phyloP scores from a whole-genome alignment of 2,888 invertebrate genomes.

The Nephrotoma flavescens region DNA sequence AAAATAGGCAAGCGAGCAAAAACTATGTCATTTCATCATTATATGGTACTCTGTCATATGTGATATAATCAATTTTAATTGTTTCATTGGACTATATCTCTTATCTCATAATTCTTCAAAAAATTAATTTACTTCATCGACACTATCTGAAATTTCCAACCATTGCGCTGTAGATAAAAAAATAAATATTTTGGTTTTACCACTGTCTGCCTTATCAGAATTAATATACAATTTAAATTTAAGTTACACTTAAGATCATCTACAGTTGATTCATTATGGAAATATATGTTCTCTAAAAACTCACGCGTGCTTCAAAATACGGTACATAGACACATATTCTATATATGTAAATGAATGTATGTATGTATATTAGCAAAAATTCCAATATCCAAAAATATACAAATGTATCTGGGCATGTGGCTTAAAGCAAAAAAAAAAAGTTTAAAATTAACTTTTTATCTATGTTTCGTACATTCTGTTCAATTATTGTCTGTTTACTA shows the following conservation, averaged over 20 bases:
- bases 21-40: not conserved
- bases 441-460: not conserved
- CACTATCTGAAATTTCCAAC: not conserved
- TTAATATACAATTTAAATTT: not conserved
- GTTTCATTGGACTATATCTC: not conserved
- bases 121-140: not conserved
- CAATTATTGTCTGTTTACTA: not conserved
- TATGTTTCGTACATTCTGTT: not conserved
- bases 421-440: not conserved
- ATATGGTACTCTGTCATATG: not conserved
- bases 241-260: not conserved
- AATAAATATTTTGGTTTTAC: too few species aligned
- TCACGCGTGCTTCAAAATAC: not conserved
- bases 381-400: not conserved
- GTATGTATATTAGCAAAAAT: not conserved
- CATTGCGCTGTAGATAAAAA: not conserved
- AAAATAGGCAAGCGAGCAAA: not conserved
- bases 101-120: too few species aligned
- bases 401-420: not conserved
- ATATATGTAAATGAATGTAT: not conserved
- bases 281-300: not conserved
- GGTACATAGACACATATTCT: not conserved
- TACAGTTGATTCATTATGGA: not conserved
- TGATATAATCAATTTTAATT: not conserved
- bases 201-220: too few species aligned